Base-by-base conservation (phyloP, 2,888 invertebrate species). In the Cybosia mesomella region DNA sequence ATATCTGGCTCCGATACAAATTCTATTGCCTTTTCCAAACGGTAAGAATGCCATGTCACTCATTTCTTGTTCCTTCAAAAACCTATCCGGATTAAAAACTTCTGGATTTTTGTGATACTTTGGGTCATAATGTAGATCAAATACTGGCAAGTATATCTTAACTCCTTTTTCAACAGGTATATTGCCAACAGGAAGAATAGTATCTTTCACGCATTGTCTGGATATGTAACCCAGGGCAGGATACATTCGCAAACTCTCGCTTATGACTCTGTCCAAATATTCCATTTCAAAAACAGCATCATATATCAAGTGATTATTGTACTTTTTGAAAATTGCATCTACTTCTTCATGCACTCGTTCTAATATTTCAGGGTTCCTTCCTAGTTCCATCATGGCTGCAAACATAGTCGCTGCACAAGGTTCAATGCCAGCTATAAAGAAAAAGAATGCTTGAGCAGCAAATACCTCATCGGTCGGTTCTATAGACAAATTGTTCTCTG, bases 1-100 rank as follows among this genome's bases (percentile, higher is more conserved):
- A 66, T 86, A 89, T 68, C 89, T 85, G 71, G 83, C 79, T 71
- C 95, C 95, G 2, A 95, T 89, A 71, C 95, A 95, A 22, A 87
- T 82, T 53, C 95, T 84, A 7, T 89, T 89, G 0, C 95, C 95
- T 78, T 85, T 91, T 0, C 95, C 95, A 74, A 95, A 95, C 0
- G 95, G 93, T 79, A 92, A 77, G 67, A 89, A 95, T 0, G 85
- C 83, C 36, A 82, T 76, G 28, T 89, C 89, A 58, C 74, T 83
- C 0, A 85, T 72, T 49, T 81, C 80, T 2, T 72, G 68, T 49
- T 88, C 87, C 0, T 83, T 77, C 9, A 81, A 71, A 76, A 91
- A 92, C 63, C 94, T 85, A 3, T 94, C 91, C 2, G 95, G 94
- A 68, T 92, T 86, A 75, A 94, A 95, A 2, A 83, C 85, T 61